Percentiles rank a stretch among this genome's conserved stretches.
These are phyloP conservation scores for Vultur gryphus DNA, from an alignment of 2,797 vertebrate genomes.

Conservation along the genomic window DNA sequence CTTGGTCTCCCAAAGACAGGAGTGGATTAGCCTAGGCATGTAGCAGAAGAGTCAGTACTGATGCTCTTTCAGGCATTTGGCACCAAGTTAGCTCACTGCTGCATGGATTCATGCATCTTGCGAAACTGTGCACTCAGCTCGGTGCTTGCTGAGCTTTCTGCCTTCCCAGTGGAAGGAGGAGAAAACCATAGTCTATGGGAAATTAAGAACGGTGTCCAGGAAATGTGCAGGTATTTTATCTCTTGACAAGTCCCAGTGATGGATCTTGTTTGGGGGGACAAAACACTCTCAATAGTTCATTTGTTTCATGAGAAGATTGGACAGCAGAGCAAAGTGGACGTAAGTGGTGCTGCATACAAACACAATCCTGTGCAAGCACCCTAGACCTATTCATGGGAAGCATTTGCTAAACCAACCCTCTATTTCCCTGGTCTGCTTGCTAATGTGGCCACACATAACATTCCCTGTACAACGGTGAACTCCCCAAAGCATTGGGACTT, in stretches of 20 bases:
- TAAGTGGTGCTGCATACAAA: not conserved
- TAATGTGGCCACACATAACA: not conserved
- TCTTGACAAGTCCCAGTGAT: not conserved
- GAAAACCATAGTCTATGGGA: not conserved
- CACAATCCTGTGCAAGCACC: not conserved
- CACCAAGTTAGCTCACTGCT: not conserved
- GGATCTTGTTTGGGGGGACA: not conserved
- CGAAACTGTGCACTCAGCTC: not conserved
- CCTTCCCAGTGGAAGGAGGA: not conserved
- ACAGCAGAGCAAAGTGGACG: not conserved
- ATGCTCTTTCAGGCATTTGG: not conserved
- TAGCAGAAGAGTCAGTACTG: not conserved
- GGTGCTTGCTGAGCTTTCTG: not conserved
- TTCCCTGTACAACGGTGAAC: not conserved
- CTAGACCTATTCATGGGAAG: not conserved
- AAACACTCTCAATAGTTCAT: not conserved
- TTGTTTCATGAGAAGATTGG: not conserved
- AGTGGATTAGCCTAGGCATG: not conserved
- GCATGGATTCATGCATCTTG: not conserved
- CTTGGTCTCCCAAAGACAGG: not conserved
- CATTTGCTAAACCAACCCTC: not conserved
- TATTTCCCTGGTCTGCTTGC: not conserved
- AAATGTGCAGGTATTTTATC: not conserved
- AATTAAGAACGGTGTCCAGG: not conserved
- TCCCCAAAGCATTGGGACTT: not conserved